A percentile compares a stretch with the other conserved stretches of the same genome.
These are phyloP conservation scores for Nematostella vectensis DNA, from an alignment of 92 coral and sea anemone genomes.

Conservation along the genomic window DNA sequence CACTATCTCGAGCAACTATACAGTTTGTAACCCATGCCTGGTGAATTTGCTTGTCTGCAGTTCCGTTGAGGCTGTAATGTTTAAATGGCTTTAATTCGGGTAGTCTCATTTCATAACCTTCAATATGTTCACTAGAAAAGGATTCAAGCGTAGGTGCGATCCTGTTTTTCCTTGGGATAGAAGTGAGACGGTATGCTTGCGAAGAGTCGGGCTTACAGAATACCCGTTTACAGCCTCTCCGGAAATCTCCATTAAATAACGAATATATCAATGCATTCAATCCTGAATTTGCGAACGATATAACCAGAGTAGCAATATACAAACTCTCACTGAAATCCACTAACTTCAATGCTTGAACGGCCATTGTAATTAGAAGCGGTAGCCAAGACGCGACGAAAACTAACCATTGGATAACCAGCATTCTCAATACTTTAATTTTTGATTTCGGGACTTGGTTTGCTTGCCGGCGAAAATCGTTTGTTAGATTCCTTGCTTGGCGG, in stretches of 20 bases:
- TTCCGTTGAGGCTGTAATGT: conserved; percentile 17
- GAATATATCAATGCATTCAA: conserved; percentile 70
- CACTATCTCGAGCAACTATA: conserved; percentile 6
- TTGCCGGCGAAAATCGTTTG: conserved; percentile 62
- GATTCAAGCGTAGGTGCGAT: conserved; percentile 54
- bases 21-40: conserved; percentile 29
- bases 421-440: conserved; percentile 78
- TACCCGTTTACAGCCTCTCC: conserved; percentile 85
- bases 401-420: conserved; percentile 75
- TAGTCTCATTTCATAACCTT: conserved; percentile 57
- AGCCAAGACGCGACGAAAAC: conserved; percentile 58
- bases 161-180: conserved; percentile 66
- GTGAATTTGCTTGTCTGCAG: conserved; percentile 24
- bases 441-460: conserved; percentile 72
- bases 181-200: conserved; percentile 76
- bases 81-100: conserved; percentile 59
- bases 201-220: conserved; percentile 88
- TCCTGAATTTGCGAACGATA: conserved; percentile 53
- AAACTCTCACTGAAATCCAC: conserved; percentile 10
- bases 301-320: conserved; percentile 40
- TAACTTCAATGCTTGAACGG: conserved; percentile 25
- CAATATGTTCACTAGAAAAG: conserved; percentile 67
- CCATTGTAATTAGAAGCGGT: conserved; percentile 52
- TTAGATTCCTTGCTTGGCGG: conserved; percentile 45
- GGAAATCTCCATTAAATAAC: conserved; percentile 82